Evolutionary conservation across 2,888 invertebrate species (phyloP), one percentile per base, ranked within the genome.

Genomic region (Cantharis rufa): DNA sequence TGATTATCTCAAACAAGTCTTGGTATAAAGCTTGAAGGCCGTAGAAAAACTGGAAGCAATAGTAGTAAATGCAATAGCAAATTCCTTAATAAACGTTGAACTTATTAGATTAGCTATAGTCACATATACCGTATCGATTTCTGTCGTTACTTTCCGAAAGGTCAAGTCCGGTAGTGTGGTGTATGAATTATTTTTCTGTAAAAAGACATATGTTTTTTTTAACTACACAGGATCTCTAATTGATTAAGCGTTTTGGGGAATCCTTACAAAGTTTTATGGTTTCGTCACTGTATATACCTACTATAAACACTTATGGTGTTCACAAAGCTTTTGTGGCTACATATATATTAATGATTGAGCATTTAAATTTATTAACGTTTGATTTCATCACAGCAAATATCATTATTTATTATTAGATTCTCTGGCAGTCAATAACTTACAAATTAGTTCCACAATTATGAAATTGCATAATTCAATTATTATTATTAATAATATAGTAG

Each of bases 101-200:
- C 75, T 72, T 78, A 72, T 75, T 75, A 75, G 62, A 75, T 75
- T 75, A 75, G 75, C 72, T 74, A 48, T 75, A 75, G 78, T 78
- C 79, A 75, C 79, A 75, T 66, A 66, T 75, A 77, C 70, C 69
- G 71, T 70, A 76, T 74, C 66, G 70, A 72, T 77, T 76, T 75
- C 75, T 74, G 78, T 74, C 71, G 69, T 16, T 63, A 63, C 24
- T 72, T 75, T 72, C 70, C 69, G 61, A 72, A 74, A 75, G 79
- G 79, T 79, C 79, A 79, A 79, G 72, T 77, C 72, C 77, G 79
- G 79, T 79, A 79, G 77, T 75, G 48, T 69, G 72, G 72, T 73
- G 68, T 62, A 74, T 62, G 48, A 70, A 74, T 70, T 74, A 68
- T 77, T 28, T 24, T 24, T 7, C 24, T 77, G 69, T 70, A 71